Conservation (phyloP, 2,888 invertebrate species). For the Agelastica alni region DNA sequence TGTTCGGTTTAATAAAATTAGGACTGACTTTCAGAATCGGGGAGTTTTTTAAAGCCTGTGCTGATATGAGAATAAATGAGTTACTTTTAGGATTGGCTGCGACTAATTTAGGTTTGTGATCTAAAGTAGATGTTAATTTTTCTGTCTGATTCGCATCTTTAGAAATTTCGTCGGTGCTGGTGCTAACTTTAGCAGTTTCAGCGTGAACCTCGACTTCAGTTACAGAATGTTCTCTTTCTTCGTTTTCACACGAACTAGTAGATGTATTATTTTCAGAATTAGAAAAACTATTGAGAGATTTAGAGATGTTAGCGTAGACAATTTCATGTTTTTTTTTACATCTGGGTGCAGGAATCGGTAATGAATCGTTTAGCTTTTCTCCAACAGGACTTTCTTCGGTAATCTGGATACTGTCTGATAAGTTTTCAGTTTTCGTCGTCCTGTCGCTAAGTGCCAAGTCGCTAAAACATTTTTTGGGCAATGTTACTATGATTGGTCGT, state of each 20-base stretch:
- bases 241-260: slow-evolving; percentile 42
- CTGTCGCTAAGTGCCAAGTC: slow-evolving; percentile 34
- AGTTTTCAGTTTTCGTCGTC: slow-evolving; percentile 63
- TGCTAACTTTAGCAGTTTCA: slow-evolving; percentile 19
- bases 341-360: slow-evolving; percentile 65
- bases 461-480: slow-evolving; percentile 49
- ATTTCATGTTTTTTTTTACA: slow-evolving; percentile 48
- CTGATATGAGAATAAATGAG: slow-evolving; percentile 27
- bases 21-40: slow-evolving; percentile 64
- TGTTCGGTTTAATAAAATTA: slow-evolving; percentile 58
- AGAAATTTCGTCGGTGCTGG: background rate
- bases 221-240: slow-evolving; percentile 39
- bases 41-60: slow-evolving; percentile 45
- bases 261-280: slow-evolving; percentile 22
- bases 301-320: slow-evolving; percentile 48
- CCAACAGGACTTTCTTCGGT: slow-evolving; percentile 57
- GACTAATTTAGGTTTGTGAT: slow-evolving; percentile 38
- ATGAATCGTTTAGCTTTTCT: slow-evolving; percentile 36
- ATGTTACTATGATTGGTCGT: slow-evolving; percentile 51
- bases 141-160: background rate
- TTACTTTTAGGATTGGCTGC: slow-evolving; percentile 35
- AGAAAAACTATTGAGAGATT: slow-evolving; percentile 37
- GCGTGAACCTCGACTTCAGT: slow-evolving; percentile 48
- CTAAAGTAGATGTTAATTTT: slow-evolving; percentile 7
- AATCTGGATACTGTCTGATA: slow-evolving; percentile 70